Conservation (phyloP, 2,113 vertebrate genomes). For the Scortum barcoo region DNA sequence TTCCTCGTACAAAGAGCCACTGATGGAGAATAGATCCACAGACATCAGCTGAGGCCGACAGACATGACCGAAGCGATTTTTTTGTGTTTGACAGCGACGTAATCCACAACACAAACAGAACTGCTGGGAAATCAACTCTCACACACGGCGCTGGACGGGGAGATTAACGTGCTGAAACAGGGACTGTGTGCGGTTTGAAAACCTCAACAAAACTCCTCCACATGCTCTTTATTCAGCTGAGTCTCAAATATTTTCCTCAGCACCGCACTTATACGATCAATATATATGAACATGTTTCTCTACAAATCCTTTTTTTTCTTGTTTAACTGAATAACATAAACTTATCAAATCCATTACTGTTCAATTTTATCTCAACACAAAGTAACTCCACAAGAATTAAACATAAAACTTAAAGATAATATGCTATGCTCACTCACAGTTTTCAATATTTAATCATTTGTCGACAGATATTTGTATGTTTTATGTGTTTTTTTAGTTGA, state of each 20-base stretch:
- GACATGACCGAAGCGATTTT: conserved; percentile 36
- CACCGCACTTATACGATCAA: too few relatives aligned
- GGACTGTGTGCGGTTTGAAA: not conserved
- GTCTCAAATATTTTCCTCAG: not conserved
- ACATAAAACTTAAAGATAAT: too few relatives aligned
- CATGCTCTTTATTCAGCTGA: not conserved
- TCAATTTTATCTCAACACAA: too few relatives aligned
- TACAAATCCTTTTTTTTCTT: too few relatives aligned
- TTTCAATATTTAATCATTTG: too few relatives aligned
- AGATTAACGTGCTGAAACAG: conserved; percentile 40
- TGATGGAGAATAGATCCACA: conserved; percentile 12
- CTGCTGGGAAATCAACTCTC: conserved; percentile 64
- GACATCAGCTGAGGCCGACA: conserved; percentile 17
- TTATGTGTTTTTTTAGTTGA: too few relatives aligned
- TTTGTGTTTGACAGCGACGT: conserved; percentile 5
- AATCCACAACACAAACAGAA: conserved; percentile 70
- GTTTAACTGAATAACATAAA: too few relatives aligned
- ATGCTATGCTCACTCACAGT: too few relatives aligned
- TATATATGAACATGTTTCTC: too few relatives aligned
- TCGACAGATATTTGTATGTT: too few relatives aligned
- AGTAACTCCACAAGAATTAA: too few relatives aligned
- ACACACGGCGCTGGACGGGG: not conserved
- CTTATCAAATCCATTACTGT: too few relatives aligned
- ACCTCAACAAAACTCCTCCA: not conserved
- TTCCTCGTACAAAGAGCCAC: conserved; percentile 15